Evolutionary conservation across 2,113 vertebrate species (phyloP), one percentile per base, ranked within the genome.

Genomic region (Melospiza melodia): DNA sequence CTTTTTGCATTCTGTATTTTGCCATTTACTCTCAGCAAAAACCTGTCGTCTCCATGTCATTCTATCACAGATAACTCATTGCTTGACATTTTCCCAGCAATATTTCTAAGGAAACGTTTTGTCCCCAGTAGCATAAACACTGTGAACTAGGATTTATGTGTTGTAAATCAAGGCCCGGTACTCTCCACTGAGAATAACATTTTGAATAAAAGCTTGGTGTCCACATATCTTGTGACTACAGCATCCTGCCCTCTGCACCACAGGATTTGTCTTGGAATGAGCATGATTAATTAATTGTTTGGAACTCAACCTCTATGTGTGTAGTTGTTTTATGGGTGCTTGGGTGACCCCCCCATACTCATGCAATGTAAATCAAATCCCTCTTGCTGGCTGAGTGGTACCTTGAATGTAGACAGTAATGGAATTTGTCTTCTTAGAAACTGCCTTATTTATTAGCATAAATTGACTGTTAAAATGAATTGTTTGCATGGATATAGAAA

Each of bases 121-220:
- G 63, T 89, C 77, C 88, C 86, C 71, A 51, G 44, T 79, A 95
- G 66, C 80, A 75, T 85, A 90, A 95, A 87, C 87, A 62, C n/a
- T 30, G 21, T 39, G 55, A 86, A 63, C 44, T 48, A 41, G 67
- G 51, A 78, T 82, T 95, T 63, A 63, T 83, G 59, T 25, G 73
- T 87, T 65, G 51, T 74, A 84, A 73, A 82, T 94, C 37, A 62
- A 74, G 73, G 59, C 31, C 55, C 83, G 57, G 25, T 67, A 12
- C 41, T 62, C 35, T 63, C 11, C 39, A 13, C 31, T 71, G 57
- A 33, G 54, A 62, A 37, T 37, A 90, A n/a, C 46, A 49, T 91
- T 72, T 90, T 44, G 24, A 84, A 85, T 80, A 61, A 52, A 85
- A 78, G 27, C 59, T 74, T 0, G 0, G 8, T 76, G 59, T 62